Conservation (phyloP, 1,140 invertebrate species). For the Cylas formicarius region DNA sequence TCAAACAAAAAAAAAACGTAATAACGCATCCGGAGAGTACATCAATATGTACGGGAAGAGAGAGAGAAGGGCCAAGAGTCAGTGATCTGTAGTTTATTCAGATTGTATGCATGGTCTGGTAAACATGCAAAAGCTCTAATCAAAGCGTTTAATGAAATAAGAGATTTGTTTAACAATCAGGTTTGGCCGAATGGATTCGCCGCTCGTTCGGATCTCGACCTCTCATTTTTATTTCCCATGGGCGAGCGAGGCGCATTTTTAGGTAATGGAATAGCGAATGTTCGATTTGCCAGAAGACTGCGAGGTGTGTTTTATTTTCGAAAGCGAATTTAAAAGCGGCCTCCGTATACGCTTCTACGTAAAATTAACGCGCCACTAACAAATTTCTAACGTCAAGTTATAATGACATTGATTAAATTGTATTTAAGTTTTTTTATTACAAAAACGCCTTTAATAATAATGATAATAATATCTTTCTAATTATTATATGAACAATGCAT, state of each 20-base stretch:
- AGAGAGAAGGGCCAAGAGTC: slow-evolving; percentile 15
- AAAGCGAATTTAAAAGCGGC: too few relatives aligned
- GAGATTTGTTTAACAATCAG: slow-evolving; percentile 31
- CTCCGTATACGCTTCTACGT: too few relatives aligned
- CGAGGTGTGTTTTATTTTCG: too few relatives aligned
- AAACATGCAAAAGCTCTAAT: slow-evolving; percentile 34
- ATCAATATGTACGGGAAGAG: not conserved
- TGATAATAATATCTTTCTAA: too few relatives aligned
- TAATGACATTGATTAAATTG: too few relatives aligned
- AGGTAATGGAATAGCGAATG: slow-evolving; percentile 23
- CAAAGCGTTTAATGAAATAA: slow-evolving; percentile 37
- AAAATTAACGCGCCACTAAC: too few relatives aligned
- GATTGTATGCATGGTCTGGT: slow-evolving; percentile 33
- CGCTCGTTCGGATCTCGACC: slow-evolving; percentile 15
- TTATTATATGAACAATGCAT: too few relatives aligned
- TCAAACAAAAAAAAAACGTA: not conserved
- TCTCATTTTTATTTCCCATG: slow-evolving; percentile 25
- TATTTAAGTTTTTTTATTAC: too few relatives aligned
- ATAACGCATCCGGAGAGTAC: not conserved
- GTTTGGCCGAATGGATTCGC: slow-evolving; percentile 19
- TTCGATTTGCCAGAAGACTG: too few relatives aligned
- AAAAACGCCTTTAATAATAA: too few relatives aligned
- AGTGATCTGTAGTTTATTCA: slow-evolving; percentile 32
- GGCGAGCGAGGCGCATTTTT: slow-evolving; percentile 19
- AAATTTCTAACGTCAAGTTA: too few relatives aligned